Base-by-base conservation (phyloP, 2,888 invertebrate species). In the Mimumesa dahlbomi region DNA sequence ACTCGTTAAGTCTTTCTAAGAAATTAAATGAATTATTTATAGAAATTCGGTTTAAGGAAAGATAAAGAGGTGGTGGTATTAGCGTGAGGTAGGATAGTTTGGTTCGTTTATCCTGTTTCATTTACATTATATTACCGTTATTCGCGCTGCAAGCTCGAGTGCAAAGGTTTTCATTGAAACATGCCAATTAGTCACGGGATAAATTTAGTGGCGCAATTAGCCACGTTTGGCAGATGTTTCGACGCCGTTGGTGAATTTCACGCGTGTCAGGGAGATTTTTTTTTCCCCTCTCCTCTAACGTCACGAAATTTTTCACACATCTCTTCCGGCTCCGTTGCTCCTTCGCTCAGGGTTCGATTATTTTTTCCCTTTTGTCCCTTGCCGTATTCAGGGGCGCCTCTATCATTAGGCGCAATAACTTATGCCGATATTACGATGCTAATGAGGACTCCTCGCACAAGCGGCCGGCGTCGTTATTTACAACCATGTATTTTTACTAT, bases 371-470 rank as follows among this genome's bases (percentile, higher is more conserved):
- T 25, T 19, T 29, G 53, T 50, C 22, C 62, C 61, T 68, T 59
- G 75, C 46, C 42, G 6, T 19, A 38, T 73, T 73, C 72, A 73
- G 66, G 75, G 72, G 73, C 75, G 74, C 66, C 82, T 83, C 82
- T 85, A 85, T 83, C 82, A 84, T 84, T 82, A 85, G 73, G 66
- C 56, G 83, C 84, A 78, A 83, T 85, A 85, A 85, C 80, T 82
- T 83, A 84, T 63, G 77, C 74, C 82, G 74, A 68, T 69, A 79
- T 82, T 82, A 79, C 77, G 84, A 85, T 84, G 84, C 83, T 85
- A 85, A 85, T 85, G 84, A 85, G 82, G 78, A 83, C 83, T 85
- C 80, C 82, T 68, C 56, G 70, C 59, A 46, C 54, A 50, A 61
- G 50, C 69, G 14, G 31, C n/a, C 43, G 45, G n/a, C n/a, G n/a